Evolutionary conservation across 2,888 invertebrate species (phyloP).

Genomic region (Oegoconia quadripuncta): DNA sequence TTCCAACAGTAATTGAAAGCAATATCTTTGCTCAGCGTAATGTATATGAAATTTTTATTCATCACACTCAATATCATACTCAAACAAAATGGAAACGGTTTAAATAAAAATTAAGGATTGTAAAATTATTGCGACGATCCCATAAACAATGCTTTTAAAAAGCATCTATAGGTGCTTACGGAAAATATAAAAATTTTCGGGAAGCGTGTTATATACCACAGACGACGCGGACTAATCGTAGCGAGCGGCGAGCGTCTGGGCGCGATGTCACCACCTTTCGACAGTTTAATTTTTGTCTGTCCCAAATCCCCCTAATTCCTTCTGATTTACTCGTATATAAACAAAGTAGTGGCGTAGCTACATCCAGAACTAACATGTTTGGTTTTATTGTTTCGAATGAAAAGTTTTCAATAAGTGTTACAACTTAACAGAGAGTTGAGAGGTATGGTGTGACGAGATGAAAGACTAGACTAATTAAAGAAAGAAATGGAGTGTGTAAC

Average conservation of each 20-base stretch:
- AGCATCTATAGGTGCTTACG: neutral
- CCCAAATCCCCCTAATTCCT: constrained; percentile 18
- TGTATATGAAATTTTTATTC: no score
- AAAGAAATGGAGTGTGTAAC: no score
- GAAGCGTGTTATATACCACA: constrained; percentile 11
- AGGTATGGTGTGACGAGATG: no score
- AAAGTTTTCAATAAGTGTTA: neutral
- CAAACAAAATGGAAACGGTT: neutral
- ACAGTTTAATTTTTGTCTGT: constrained; percentile 2
- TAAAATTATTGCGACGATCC: no score
- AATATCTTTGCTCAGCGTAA: no score
- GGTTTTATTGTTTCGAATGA: neutral
- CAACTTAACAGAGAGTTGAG: no score
- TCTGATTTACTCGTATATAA: constrained; percentile 16
- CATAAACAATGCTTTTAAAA: neutral
- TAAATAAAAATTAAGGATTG: no score
- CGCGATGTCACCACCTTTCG: constrained; percentile 7
- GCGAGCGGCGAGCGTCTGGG: neutral
- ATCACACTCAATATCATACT: no score
- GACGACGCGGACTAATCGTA: constrained; percentile 16
- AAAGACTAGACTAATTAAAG: no score
- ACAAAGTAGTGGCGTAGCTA: neutral
- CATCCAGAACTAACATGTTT: neutral
- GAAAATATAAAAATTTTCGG: constrained; percentile 24
- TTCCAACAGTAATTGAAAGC: no score